Evolutionary conservation across 2,113 vertebrate species (phyloP), one percentile per base, ranked within the genome.

Genomic region (Notechis scutatus): DNA sequence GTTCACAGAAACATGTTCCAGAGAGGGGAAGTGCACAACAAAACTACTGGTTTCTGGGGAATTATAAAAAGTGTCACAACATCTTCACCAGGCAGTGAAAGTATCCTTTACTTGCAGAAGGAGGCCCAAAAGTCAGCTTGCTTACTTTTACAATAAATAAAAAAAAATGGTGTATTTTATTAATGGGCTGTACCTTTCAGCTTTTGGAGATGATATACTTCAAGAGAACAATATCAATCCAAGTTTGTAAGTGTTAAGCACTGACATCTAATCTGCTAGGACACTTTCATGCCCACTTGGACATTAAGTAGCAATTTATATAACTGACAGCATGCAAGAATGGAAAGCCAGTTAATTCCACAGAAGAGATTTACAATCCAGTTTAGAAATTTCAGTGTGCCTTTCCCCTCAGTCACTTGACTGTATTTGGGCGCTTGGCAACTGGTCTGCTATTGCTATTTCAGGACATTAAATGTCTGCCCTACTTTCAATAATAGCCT

Each of bases 1-100:
- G 98, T 98, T n/a, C 98, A 99, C 87, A 98, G 99, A 95, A 99
- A 98, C 94, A 98, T 99, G 98, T 99, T 99, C 97, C 99, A 99
- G 96, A 98, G 98, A 89, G 99, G 99, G 57, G 99, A 99, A 93
- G 99, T 99, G 94, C 98, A 99, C 92, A 99, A 98, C 97, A 99
- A 98, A 93, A 98, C 99, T 45, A 98, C 97, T 2, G 99, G 99
- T 94, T 98, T 99, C 97, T 99, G 99, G 99, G 99, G 99, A 85
- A 99, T 99, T 98, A 99, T 99, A 96, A 99, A 98, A 96, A 99
- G 99, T n/a, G 99, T 99, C n/a, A 98, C 99, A 26, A 97, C 99
- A 0, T 98, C 99, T 89, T 97, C 98, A 93, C 93, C 98, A 85
- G 98, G 98, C 96, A 99, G 98, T 91, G 99, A 99, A 98, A 99